A percentile compares a stretch with the other conserved stretches of the same genome.
Evolutionary conservation across 2,888 invertebrate genomes (phyloP).

Genomic region (Lumbricus terrestris): DNA sequence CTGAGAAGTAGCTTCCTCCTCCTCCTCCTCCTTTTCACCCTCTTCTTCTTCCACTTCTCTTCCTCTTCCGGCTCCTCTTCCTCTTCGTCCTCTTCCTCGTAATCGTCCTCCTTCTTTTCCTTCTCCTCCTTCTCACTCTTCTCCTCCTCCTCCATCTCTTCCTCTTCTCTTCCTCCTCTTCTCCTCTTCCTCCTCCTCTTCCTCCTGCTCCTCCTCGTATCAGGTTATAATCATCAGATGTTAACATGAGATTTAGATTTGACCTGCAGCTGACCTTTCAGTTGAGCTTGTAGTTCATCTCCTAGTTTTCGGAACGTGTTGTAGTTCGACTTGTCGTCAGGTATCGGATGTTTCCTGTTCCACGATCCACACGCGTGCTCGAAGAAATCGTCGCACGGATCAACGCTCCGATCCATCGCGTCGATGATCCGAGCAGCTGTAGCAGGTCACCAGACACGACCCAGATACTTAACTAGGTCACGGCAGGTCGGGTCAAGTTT

Average conservation of each 20-base stretch:
- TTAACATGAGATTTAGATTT: background rate
- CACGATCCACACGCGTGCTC: constrained; percentile 83
- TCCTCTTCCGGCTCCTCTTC: no score
- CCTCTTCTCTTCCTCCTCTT: no score
- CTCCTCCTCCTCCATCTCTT: no score
- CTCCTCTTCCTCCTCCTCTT: no score
- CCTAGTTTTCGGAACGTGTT: constrained; percentile 83
- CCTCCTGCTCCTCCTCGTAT: no score
- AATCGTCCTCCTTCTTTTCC: no score
- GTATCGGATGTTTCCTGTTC: constrained; percentile 80
- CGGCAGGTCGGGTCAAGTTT: background rate
- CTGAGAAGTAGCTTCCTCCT: no score
- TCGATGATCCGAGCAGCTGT: constrained; percentile 75
- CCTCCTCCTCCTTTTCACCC: no score
- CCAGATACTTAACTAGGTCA: background rate
- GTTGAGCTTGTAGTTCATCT: constrained; percentile 67
- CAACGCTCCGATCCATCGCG: constrained; percentile 75
- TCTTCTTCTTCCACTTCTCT: no score
- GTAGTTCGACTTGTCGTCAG: constrained; percentile 78
- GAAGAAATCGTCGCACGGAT: constrained; percentile 82
- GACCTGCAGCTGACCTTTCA: constrained; percentile 31
- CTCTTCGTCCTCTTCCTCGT: no score
- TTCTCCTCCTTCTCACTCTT: background rate
- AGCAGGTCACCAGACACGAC: constrained; percentile 17
- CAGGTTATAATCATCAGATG: no score